Base-by-base conservation (phyloP, 2,113 vertebrate genomes). In the Neolamprologus cancellatus region DNA sequence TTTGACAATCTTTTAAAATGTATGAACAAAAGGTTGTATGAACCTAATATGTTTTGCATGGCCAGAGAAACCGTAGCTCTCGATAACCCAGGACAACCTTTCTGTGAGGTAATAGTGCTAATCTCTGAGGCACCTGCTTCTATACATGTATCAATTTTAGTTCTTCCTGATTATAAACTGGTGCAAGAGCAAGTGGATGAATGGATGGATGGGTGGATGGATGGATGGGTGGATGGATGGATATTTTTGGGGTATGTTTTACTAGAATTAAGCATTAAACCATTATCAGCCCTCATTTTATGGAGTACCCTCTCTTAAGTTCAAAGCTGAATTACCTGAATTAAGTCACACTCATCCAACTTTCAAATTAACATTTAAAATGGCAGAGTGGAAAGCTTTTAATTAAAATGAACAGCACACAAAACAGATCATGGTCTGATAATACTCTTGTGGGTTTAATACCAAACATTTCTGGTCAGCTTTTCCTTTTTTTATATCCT, bases 341-440 rank as follows among this genome's bases (percentile, higher is more conserved):
- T 79, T 32, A 81, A 34, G 57, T 79, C 18, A 7, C 5, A 41
- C 54, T 82, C 17, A 28, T 79, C 85, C 57, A 87, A 71, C 82
- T 81, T 83, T 66, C 3, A 59, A 28, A 84, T 89, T 84, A 30
- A 20, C 61, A 88, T 89, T 88, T 84, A 15, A 88, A 83, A 86
- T 83, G 74, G 50, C n/a, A 44, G 28, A 86, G 25, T 81, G 36
- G 59, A 82, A 59, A 52, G 28, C 64, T 12, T 92, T 81, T 83
- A 82, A 89, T 91, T 79, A 83, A 86, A 87, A 78, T 2, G 25
- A 79, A 91, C 78, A 44, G 20, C 11, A 41, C 55, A 17, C 4
- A 50, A 57, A 85, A 69, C 46, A 32, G 23, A 39, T 46, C 15
- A 36, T 2, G 7, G 28, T 44, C 28, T 3, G 12, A 53, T 81